phyloP scores from a whole-genome alignment of 2,888 invertebrate species.

The Leptopterna dolabrata region DNA sequence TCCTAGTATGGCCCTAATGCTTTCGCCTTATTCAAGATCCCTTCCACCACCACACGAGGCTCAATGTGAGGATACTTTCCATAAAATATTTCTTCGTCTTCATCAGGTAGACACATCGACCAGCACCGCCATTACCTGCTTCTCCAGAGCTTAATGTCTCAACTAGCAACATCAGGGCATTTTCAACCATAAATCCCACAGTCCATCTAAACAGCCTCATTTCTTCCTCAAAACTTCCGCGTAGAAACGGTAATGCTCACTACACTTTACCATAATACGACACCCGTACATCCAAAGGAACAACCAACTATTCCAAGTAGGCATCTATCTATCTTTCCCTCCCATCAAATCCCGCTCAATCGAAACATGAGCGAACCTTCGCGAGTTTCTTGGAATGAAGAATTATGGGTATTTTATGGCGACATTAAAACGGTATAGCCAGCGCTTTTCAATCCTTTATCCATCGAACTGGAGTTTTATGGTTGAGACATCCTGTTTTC shows the following conservation, averaged over 20 bases:
- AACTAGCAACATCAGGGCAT: background rate
- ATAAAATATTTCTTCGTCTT: background rate
- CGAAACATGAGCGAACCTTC: background rate
- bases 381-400: background rate
- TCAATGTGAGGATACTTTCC: background rate
- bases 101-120: background rate
- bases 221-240: background rate
- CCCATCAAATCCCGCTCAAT: background rate
- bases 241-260: no score
- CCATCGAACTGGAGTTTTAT: background rate
- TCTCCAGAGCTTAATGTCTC: background rate
- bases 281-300: no score
- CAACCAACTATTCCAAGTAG: background rate
- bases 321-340: background rate
- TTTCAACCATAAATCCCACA: background rate
- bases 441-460: background rate
- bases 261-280: no score
- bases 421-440: background rate
- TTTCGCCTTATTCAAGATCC: background rate
- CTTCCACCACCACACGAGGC: background rate
- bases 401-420: background rate
- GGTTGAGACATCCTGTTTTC: background rate
- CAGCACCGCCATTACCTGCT: background rate
- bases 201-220: background rate
- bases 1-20: background rate